Evolutionary conservation across 2,888 invertebrate species (phyloP).

Genomic region (Diploptera punctata): DNA sequence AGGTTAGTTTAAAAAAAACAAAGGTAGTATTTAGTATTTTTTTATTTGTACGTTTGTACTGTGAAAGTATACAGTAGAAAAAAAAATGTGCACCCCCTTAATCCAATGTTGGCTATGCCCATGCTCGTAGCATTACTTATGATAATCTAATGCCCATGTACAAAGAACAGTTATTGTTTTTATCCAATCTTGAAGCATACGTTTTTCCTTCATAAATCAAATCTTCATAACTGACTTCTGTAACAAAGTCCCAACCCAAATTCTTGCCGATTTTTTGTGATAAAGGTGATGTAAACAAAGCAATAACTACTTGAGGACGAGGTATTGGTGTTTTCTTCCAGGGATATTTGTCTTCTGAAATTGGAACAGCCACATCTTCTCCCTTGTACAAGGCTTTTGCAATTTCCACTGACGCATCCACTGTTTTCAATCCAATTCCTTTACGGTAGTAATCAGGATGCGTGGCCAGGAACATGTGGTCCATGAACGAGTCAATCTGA

Average conservation of each 20-base stretch:
- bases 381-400: neutral
- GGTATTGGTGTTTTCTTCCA: neutral
- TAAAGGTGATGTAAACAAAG: neutral
- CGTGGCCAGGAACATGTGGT: slow-evolving; percentile 15
- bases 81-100: too few species aligned
- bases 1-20: too few species aligned
- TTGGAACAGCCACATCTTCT: neutral
- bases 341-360: neutral
- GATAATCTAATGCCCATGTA: neutral
- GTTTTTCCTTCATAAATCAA: neutral
- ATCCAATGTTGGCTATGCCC: too few species aligned
- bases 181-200: neutral
- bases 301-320: neutral
- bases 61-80: too few species aligned
- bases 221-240: neutral
- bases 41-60: too few species aligned
- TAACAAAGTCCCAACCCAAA: neutral
- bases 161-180: neutral
- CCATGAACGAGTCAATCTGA: neutral
- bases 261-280: slow-evolving; percentile 6
- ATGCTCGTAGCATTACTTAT: too few species aligned
- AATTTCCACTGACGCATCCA: neutral
- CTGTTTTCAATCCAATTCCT: neutral
- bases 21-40: too few species aligned
- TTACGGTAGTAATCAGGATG: neutral